Evolutionary conservation across 2,888 invertebrate species (phyloP), one percentile per base, ranked within the genome.

Genomic region (Drosophila borborema): DNA sequence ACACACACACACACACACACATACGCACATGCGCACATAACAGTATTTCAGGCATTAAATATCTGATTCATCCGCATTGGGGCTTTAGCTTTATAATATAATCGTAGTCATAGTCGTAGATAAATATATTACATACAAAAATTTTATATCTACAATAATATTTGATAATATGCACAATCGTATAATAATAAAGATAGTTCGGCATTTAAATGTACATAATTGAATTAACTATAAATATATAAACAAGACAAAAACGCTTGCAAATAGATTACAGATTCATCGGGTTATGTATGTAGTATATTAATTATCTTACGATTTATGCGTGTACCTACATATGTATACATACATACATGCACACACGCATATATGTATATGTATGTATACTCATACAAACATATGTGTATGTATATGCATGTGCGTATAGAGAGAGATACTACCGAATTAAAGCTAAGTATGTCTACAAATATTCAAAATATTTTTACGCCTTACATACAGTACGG

Each of bases 171-270:
- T 78, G 63, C 69, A 78, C 70, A 72, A 77, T 77, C 53, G 68
- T 69, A 72, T 83, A 74, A 66, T 72, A 77, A 64, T 79, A 79
- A 80, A 77, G 68, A 66, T 77, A 78, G 60, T 76, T 79, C 55
- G 51, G 69, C 78, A 63, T 81, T 76, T 66, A 70, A 77, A 80
- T 80, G 68, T 77, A 87, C 85, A 78, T 85, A 85, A 82, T 82
- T 80, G 78, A 80, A 66, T 72, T 73, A 75, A 72, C 59, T 74
- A 74, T 65, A 77, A 63, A 65, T 64, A 51, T 72, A 77, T 72
- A 75, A 85, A 87, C 87, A 87, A 85, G 87, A 82, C 87, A 85
- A 84, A 84, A 84, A 84, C 87, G 82, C 82, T 87, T 84, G 84
- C 87, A 82, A 80, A 72, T 79, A 68, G 74, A 64, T 85, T 87